These are phyloP conservation scores for Nomada ruficornis DNA, from an alignment of 2,888 invertebrate genomes.

Conservation along the genomic window DNA sequence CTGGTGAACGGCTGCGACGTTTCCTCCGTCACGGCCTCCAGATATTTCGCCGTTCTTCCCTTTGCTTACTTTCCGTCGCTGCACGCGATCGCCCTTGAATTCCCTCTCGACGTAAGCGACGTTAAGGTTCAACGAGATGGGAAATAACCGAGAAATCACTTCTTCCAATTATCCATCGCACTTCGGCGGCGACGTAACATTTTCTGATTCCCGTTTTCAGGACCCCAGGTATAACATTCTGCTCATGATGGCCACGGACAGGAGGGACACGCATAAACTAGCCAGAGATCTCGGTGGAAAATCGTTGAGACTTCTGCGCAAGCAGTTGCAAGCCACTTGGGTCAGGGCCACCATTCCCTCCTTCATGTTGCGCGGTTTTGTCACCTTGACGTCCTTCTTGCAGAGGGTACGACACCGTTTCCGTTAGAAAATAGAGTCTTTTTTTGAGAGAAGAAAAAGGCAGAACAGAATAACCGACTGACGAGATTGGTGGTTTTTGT, in stretches of 20 bases:
- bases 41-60: constrained; percentile 91
- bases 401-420: constrained; percentile 88
- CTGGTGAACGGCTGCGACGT: constrained; percentile 82
- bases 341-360: constrained; percentile 92
- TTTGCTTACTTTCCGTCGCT: constrained; percentile 90
- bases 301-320: constrained; percentile 88
- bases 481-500: background rate
- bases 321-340: constrained; percentile 88
- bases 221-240: constrained; percentile 90
- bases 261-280: constrained; percentile 87
- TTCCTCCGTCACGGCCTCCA: constrained; percentile 85
- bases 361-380: constrained; percentile 91
- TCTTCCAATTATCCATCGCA: background rate
- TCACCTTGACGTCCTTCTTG: constrained; percentile 91
- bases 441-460: background rate
- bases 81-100: constrained; percentile 89
- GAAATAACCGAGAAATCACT: background rate
- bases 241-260: constrained; percentile 89
- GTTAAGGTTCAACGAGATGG: no score
- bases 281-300: constrained; percentile 88
- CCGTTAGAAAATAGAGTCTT: background rate
- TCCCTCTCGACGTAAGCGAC: constrained; percentile 91
- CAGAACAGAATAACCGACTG: no score
- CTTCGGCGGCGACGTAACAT: background rate
- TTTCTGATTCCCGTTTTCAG: constrained; percentile 68